Evolutionary conservation across 1,140 invertebrate genomes (phyloP).

Genomic region (Oryctes rhinoceros): DNA sequence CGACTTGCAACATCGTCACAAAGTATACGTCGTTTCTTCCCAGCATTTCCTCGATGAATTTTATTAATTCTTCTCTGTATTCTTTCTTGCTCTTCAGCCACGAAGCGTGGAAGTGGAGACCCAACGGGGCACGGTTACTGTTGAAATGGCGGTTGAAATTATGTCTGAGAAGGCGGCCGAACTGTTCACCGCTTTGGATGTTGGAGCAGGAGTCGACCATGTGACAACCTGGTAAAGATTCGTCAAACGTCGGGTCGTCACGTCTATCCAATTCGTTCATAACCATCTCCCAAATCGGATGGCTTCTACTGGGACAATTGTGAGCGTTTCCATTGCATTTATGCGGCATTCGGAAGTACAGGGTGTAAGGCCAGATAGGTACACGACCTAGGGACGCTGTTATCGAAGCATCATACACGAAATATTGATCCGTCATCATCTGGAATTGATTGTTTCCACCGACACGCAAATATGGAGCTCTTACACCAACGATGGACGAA

Average conservation of each 20-base stretch:
- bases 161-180: slow-evolving; percentile 85
- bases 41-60: slow-evolving; percentile 94
- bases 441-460: slow-evolving; percentile 78
- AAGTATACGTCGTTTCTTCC: slow-evolving; percentile 92
- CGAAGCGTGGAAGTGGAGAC: slow-evolving; percentile 93
- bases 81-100: slow-evolving; percentile 95
- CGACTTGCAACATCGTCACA: slow-evolving; percentile 91
- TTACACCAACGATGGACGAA: slow-evolving; percentile 85
- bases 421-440: slow-evolving; percentile 84
- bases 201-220: slow-evolving; percentile 95
- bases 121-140: slow-evolving; percentile 92
- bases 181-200: slow-evolving; percentile 88
- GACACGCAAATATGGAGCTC: slow-evolving; percentile 89
- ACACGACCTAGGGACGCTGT: slow-evolving; percentile 87
- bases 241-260: slow-evolving; percentile 90
- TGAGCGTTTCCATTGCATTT: slow-evolving; percentile 93
- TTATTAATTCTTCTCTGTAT: slow-evolving; percentile 90
- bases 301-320: slow-evolving; percentile 88
- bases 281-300: slow-evolving; percentile 95
- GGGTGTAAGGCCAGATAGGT: slow-evolving; percentile 94
- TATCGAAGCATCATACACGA: slow-evolving; percentile 93
- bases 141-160: slow-evolving; percentile 94
- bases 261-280: slow-evolving; percentile 91
- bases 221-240: slow-evolving; percentile 90
- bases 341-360: slow-evolving; percentile 95